phyloP scores from a whole-genome alignment of 1,140 invertebrate species.

The Panagrolaimus sp. region DNA sequence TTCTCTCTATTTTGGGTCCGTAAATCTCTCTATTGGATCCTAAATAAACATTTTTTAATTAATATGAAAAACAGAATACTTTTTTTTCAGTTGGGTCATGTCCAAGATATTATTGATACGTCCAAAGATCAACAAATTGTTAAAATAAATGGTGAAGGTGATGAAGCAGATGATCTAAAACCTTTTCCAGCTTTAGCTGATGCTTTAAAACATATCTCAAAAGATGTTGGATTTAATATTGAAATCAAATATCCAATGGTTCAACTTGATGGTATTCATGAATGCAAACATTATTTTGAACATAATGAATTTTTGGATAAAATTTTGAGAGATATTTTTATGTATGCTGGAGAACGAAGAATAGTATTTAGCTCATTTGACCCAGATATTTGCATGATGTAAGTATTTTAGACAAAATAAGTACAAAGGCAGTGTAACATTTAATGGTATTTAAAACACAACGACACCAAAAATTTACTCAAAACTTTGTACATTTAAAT shows the following conservation, averaged over 20 bases:
- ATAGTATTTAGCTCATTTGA: slow-evolving; percentile 45
- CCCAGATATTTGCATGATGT: slow-evolving; percentile 50
- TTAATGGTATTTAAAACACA: too few relatives aligned
- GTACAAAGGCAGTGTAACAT: too few relatives aligned
- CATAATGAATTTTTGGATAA: slow-evolving; percentile 48
- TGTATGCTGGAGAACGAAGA: slow-evolving; percentile 43
- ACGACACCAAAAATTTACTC: too few relatives aligned
- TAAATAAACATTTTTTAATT: too few relatives aligned
- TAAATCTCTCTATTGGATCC: too few relatives aligned
- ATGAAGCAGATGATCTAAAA: slow-evolving; percentile 38
- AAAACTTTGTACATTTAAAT: too few relatives aligned
- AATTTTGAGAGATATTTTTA: slow-evolving; percentile 52
- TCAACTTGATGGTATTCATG: slow-evolving; percentile 28
- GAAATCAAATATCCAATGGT: slow-evolving; percentile 40
- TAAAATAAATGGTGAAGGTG: slow-evolving; percentile 28
- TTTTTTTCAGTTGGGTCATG: slow-evolving; percentile 36
- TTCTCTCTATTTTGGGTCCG: too few relatives aligned
- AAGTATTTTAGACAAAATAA: too few relatives aligned
- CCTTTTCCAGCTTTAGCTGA: slow-evolving; percentile 44
- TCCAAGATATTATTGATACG: neutral
- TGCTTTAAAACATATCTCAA: slow-evolving; percentile 29
- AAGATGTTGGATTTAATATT: slow-evolving; percentile 38
- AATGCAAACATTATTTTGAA: slow-evolving; percentile 42
- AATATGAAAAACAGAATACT: too few relatives aligned
- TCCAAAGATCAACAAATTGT: slow-evolving; percentile 15